Evolutionary conservation across 2,113 vertebrate species (phyloP), one percentile per base, ranked within the genome.

Genomic region (Junco hyemalis): DNA sequence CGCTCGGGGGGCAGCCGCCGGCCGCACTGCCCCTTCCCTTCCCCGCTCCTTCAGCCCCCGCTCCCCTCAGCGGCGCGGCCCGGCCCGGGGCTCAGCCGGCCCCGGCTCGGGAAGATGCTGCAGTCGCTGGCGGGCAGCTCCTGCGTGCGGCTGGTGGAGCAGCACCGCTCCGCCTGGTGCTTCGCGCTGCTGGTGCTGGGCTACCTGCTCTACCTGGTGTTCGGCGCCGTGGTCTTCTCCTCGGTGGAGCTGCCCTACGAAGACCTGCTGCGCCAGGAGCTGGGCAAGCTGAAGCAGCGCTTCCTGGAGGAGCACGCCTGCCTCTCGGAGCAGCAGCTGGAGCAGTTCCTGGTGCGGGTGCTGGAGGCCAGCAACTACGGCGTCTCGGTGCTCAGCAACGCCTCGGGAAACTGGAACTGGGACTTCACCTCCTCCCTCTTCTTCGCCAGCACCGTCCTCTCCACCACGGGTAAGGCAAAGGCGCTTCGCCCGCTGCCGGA

Each of bases 401-500:
- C 98, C 24, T 98, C 99, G 2, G 97, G 97, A 8, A 99, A 98
- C 97, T 99, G 99, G 99, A 99, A 99, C 97, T 99, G 99, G 99
- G 99, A 99, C 98, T 99, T 99, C 98, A 99, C 98, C 88, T 99
- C 99, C 3, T 98, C 99, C 7, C 97, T 99, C 85, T 99, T 99
- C 96, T 99, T 99, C 78, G 99, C 99, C 80, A 99, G 99, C 98
- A 99, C 99, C 4, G 99, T 99, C 88, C 98, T 99, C 56, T 99
- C 99, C 95, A 99, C 99, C 95, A 99, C 99, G 95, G 99, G 99
- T 99, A 98, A 91, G 92, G 28, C 29, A 25, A 3, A 19, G 29
- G 47, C 22, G 56, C 28, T 3, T 23, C 6, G 3, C 18, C 33
- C 23, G 21, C 33, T 9, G 13, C 35, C 29, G 20, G 83, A 88